A percentile compares a stretch with the other conserved stretches of the same genome.
Evolutionary conservation across 2,797 vertebrate species (phyloP).

Genomic region (Periophthalmus magnuspinnatus): DNA sequence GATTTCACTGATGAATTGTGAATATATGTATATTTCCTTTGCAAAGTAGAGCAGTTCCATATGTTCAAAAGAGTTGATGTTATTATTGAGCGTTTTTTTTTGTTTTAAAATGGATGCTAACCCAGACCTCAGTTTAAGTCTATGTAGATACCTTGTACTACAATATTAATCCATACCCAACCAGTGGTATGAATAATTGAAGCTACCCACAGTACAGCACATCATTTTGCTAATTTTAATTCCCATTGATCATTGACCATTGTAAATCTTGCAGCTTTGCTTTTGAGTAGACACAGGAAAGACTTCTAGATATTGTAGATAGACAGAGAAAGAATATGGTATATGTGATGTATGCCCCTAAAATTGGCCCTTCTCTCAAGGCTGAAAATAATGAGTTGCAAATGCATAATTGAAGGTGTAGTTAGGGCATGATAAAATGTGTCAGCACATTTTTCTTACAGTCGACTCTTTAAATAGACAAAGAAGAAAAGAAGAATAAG

Average conservation of each 20-base stretch:
- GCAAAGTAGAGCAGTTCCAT: background rate
- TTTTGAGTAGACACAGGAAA: conserved; percentile 22
- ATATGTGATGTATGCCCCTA: conserved; percentile 14
- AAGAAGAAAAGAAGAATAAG: background rate
- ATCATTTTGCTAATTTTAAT: conserved; percentile 38
- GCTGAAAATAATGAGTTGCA: conserved; percentile 64
- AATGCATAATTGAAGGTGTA: conserved; percentile 68
- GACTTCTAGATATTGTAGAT: conserved; percentile 7
- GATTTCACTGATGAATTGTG: background rate
- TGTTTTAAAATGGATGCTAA: background rate
- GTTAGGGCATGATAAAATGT: conserved; percentile 57
- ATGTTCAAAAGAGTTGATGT: background rate
- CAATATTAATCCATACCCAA: background rate
- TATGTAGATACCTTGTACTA: background rate
- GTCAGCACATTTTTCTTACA: conserved; percentile 29
- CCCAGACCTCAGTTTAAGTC: background rate
- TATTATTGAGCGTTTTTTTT: background rate
- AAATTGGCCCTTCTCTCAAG: conserved; percentile 38
- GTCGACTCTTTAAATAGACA: conserved; percentile 8
- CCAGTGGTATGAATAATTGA: conserved; percentile 33
- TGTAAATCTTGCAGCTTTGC: conserved; percentile 47
- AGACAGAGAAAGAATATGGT: conserved; percentile 6
- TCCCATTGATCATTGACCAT: conserved; percentile 51
- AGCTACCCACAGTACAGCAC: conserved; percentile 17
- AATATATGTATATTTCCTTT: too few species aligned